Base-by-base conservation (phyloP, 2,113 vertebrate genomes). In the Brachypteracias leptosomus region DNA sequence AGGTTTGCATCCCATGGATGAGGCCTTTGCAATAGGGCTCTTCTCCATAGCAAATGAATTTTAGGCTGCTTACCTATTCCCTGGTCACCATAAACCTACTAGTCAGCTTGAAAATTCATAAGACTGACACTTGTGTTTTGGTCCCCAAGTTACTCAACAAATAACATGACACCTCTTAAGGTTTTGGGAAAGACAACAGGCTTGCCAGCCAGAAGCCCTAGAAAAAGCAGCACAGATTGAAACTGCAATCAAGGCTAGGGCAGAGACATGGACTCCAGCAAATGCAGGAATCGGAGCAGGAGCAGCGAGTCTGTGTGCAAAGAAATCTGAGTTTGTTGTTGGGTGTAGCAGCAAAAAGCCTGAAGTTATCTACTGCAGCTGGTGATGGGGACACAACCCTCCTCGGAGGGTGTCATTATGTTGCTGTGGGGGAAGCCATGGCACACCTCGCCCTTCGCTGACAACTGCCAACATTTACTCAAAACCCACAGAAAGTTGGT, bases 81-180 rank as follows among this genome's bases (percentile, higher is more conserved):
- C 44, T 10, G 10, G 3, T 26, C 24, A 61, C 26, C 18, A 25
- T 29, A 68, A 92, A 46, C 25, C 11, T n/a, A 25, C 29, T 28
- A 19, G 11, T 36, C 63, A 35, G 22, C 59, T 36, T 46, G 36
- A 77, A 58, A 74, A 78, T 46, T 80, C 58, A 17, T 21, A 40
- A n/a, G 29, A 80, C 5, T 7, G 2, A 82, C 29, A 59, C 35
- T 9, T 19, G 7, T 44, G 13, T 24, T 76, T 72, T 85, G n/a
- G 22, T 19, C 11, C 0, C 1, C 7, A 44, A 16, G 13, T 73
- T 76, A 72, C 33, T 88, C 16, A 80, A 61, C 26, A 79, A 90
- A 47, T 11, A 82, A 29, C 5, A 7, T 0, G 0, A 25, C 25
- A 57, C 19, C 16, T 28, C 17, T 35, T 35, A 36, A 58, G 10